Conservation (phyloP, 2,113 vertebrate species). For the Melanostigma gelatinosum region DNA sequence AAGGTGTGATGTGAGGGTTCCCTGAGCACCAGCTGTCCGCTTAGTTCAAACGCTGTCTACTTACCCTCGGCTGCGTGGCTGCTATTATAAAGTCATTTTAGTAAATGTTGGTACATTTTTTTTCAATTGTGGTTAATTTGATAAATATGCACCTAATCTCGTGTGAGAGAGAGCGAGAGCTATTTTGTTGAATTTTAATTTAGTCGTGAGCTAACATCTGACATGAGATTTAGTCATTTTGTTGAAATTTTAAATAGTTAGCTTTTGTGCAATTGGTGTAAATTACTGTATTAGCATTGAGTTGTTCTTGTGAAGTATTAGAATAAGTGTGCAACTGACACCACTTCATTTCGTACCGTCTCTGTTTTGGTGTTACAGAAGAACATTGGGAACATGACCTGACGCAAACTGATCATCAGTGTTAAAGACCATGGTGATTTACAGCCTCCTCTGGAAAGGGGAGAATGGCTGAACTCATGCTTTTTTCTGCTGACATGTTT, state of each 20-base stretch:
- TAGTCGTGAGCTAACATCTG: background rate
- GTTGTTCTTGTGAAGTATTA: background rate
- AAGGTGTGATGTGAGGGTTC: constrained; percentile 28
- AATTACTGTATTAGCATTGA: constrained; percentile 1
- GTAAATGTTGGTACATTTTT: constrained; percentile 37
- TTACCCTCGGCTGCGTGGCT: constrained; percentile 23
- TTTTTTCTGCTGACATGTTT: constrained; percentile 23
- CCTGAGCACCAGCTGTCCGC: constrained; percentile 30
- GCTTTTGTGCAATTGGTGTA: background rate
- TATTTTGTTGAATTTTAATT: constrained; percentile 15
- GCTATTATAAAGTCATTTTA: constrained; percentile 11
- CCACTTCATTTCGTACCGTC: background rate
- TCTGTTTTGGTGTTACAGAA: constrained; percentile 24
- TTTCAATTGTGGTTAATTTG: background rate
- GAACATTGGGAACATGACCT: constrained; percentile 17
- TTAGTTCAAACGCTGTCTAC: constrained; percentile 25
- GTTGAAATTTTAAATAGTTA: background rate
- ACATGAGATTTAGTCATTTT: background rate
- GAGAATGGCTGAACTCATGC: constrained; percentile 23
- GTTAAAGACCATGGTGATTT: constrained; percentile 66
- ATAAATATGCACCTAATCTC: background rate
- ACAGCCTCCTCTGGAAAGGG: constrained; percentile 39
- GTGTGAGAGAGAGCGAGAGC: too few species aligned
- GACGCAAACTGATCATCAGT: constrained; percentile 68
- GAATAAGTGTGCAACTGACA: background rate